Evolutionary conservation across 2,888 invertebrate genomes (phyloP), one percentile per base, ranked within the genome.

Genomic region (Dascillus cervinus): DNA sequence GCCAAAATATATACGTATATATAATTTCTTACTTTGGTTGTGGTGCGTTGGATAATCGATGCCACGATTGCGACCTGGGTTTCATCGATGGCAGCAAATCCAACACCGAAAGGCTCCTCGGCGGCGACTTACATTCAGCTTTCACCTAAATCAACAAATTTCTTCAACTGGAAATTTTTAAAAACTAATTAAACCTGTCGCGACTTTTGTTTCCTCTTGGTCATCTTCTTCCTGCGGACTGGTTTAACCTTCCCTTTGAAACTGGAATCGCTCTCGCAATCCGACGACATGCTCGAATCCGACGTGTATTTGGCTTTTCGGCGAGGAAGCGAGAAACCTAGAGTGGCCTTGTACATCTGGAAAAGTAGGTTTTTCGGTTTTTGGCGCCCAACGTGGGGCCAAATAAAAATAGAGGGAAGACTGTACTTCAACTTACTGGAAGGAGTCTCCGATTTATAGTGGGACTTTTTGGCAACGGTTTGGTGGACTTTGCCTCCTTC

Each of bases 321-420:
- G 13, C 24, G 32, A 13, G 53, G 53, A 10, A 60, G 34, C 14
- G 53, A 50, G 39, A 75, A 52, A 47, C 73, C 73, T 53, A 75
- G 67, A 19, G 71, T 74, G 9, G 75, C 70, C 57, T 71, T 67
- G 40, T 71, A 73, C 39, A 75, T 71, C 75, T 75, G 43, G 29
- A 52, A 53, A 17, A 17, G 4, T 17, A 17, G 4, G 4, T 17
- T 17, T 17, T 17, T n/a, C n/a, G n/a, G n/a, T n/a, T n/a, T n/a
- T n/a, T n/a, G n/a, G n/a, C n/a, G n/a, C n/a, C n/a, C n/a, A n/a
- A n/a, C n/a, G n/a, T n/a, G n/a, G n/a, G n/a, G n/a, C n/a, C n/a
- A n/a, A n/a, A n/a, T n/a, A n/a, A n/a, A n/a, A 17, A 17, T 17
- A 17, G 5, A 17, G 17, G 4, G 4, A 8, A 8, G 8, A 17